A percentile compares a stretch with the other conserved stretches of the same genome.
phyloP scores from a whole-genome alignment of 2,888 invertebrate species.

The Stratiomys singularior region DNA sequence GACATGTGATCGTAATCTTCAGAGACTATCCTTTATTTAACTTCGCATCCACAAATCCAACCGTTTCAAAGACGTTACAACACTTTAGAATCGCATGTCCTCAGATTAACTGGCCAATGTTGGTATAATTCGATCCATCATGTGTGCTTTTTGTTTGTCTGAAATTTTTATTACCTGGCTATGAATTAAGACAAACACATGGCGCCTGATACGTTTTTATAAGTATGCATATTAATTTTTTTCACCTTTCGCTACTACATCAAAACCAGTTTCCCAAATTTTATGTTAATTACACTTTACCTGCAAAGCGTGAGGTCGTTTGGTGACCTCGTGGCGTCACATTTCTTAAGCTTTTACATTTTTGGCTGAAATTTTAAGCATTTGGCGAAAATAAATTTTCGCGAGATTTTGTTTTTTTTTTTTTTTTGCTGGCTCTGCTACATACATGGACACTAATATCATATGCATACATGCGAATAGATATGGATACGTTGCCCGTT shows the following conservation, averaged over 20 bases:
- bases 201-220: neutral
- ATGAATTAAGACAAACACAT: neutral
- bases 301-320: conserved; percentile 35
- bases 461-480: too few relatives aligned
- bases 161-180: neutral
- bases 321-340: conserved; percentile 40
- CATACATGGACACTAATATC: too few relatives aligned
- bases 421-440: too few relatives aligned
- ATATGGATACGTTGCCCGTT: neutral
- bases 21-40: too few relatives aligned
- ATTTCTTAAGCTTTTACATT: neutral
- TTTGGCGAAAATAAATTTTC: neutral
- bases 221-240: neutral
- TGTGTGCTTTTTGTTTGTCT: neutral
- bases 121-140: neutral
- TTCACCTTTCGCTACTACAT: neutral
- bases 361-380: neutral
- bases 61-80: too few relatives aligned
- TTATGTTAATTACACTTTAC: conserved; percentile 16
- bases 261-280: conserved; percentile 14
- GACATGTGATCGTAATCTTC: too few relatives aligned
- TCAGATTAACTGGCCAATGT: too few relatives aligned
- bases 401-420: too few relatives aligned
- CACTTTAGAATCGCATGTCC: too few relatives aligned
- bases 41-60: too few relatives aligned